Evolutionary conservation across 2,888 invertebrate species (phyloP), one percentile per base, ranked within the genome.

Genomic region (Drosophila lutescens): DNA sequence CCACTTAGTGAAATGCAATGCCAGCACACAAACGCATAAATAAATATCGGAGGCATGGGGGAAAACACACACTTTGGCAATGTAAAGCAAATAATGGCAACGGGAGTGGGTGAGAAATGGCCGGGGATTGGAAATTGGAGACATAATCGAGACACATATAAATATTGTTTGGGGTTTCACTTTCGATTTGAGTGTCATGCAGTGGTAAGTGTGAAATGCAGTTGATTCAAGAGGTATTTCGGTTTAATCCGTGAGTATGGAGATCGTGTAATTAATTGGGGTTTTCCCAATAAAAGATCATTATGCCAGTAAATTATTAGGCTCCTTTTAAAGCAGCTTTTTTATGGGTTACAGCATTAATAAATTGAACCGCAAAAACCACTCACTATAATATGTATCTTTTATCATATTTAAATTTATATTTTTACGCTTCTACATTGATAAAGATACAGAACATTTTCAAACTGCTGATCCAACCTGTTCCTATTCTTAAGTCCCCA

Each of bases 1-100:
- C 61, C 79, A 72, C 66, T 80, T 76, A 58, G 74, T 78, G 82
- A 82, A 86, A 82, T 82, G 86, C 84, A 74, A 76, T 76, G 76
- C 81, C 76, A 61, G 53, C 40, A 30, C 41, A 63, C 70, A 49
- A 62, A 69, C 76, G 46, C 47, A 62, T 65, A 81, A 85, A 85
- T 85, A 85, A 81, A 85, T 75, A 85, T 65, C 66, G 63, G 43
- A 9, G 32, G 34, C 49, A 26, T 43, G 46, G 53, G 53, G 50
- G 58, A 46, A 67, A 67, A 51, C 13, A 43, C 49, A 55, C 44
- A 59, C 30, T 51, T 68, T 54, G 47, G 51, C 44, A 12, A 44
- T 46, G 54, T 47, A 46, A 66, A 53, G 65, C 65, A 66, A 66
- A 53, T 66, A 66, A 53, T 46, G 23, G 51, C 38, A 30, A 41